A percentile compares a stretch with the other conserved stretches of the same genome.
These are phyloP conservation scores for Tetanocera ferruginea DNA, from an alignment of 2,888 invertebrate species.

Conservation along the genomic window DNA sequence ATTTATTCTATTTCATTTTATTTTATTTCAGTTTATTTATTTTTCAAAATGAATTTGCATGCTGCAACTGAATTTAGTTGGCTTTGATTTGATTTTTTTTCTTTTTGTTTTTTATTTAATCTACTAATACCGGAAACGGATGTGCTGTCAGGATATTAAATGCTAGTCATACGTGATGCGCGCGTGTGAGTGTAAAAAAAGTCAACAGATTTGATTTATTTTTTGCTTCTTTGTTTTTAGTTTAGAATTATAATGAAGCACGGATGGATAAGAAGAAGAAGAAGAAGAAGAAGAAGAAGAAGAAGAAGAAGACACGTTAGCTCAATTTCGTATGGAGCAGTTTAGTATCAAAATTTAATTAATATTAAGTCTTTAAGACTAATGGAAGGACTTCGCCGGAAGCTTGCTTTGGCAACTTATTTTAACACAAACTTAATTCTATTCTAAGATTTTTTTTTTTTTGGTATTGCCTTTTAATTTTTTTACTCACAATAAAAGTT, in stretches of 20 bases:
- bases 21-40: constrained; percentile 20
- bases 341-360: too few relatives aligned
- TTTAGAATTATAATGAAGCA: neutral
- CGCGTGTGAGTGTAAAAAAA: neutral
- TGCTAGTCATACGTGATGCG: neutral
- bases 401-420: too few relatives aligned
- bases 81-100: constrained; percentile 3
- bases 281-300: neutral
- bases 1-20: constrained; percentile 25
- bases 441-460: too few relatives aligned
- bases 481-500: too few relatives aligned
- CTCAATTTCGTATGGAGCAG: too few relatives aligned
- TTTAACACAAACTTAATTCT: too few relatives aligned
- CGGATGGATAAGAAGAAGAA: neutral
- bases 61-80: neutral
- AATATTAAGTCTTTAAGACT: too few relatives aligned
- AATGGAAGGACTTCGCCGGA: too few relatives aligned
- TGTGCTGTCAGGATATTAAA: constrained; percentile 26
- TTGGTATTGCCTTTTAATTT: too few relatives aligned
- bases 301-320: too few relatives aligned
- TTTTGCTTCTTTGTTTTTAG: too few relatives aligned
- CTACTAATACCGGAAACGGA: constrained; percentile 3
- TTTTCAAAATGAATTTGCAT: constrained; percentile 1
- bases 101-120: neutral
- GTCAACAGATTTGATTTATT: neutral